Evolutionary conservation across 2,888 invertebrate species (phyloP).

Genomic region (Nebria brevicollis): DNA sequence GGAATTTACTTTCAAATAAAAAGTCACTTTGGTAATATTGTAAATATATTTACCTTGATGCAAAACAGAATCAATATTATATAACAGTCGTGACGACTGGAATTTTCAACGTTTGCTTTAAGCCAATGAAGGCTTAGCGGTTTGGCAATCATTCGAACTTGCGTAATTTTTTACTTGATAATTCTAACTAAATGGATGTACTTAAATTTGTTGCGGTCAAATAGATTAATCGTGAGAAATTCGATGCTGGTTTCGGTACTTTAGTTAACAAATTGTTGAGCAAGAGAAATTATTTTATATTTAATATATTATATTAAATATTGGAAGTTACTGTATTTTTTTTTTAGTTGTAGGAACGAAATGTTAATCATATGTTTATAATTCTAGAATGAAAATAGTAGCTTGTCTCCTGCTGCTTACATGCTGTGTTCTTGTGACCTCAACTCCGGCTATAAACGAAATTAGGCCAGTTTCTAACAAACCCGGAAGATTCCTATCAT

Average conservation of each 20-base stretch:
- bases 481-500: slow-evolving; percentile 84
- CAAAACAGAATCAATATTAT: neutral
- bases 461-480: slow-evolving; percentile 74
- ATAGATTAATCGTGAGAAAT: neutral
- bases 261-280: no score
- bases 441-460: slow-evolving; percentile 67
- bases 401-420: slow-evolving; percentile 71
- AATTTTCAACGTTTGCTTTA: neutral
- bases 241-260: neutral
- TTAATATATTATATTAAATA: no score
- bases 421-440: slow-evolving; percentile 69
- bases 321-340: no score
- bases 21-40: neutral
- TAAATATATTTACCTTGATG: neutral
- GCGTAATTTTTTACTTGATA: neutral
- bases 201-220: neutral
- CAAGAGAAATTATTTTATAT: no score
- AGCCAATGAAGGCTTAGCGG: neutral
- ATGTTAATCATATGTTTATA: no score
- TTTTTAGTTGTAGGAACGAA: no score
- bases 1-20: neutral
- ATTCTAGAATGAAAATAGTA: slow-evolving; percentile 73
- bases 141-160: neutral
- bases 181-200: neutral
- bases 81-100: neutral